Percentiles rank a stretch among this genome's conserved stretches.
These are phyloP conservation scores for Drosophila glabriapex DNA, from an alignment of 2,888 invertebrate genomes.

Conservation along the genomic window DNA sequence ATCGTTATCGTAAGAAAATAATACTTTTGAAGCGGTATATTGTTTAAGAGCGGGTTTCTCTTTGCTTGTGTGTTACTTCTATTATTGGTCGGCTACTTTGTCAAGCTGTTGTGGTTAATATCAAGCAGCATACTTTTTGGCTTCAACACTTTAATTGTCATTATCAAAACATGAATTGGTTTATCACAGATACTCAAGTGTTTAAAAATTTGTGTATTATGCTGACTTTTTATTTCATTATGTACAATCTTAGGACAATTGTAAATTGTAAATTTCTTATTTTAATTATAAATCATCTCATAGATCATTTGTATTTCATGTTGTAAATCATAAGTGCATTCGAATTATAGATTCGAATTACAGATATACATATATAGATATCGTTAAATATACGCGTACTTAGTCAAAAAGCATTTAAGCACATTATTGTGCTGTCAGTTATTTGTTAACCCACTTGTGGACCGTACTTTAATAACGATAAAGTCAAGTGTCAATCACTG, in stretches of 20 bases:
- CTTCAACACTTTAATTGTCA: neutral
- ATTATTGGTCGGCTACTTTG: neutral
- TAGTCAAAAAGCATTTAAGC: neutral
- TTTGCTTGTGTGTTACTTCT: neutral
- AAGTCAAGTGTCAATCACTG: constrained; percentile 34
- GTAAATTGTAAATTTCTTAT: neutral
- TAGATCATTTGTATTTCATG: neutral
- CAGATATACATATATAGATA: neutral
- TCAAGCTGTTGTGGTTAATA: neutral
- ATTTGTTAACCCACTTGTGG: neutral
- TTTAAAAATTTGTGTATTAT: neutral
- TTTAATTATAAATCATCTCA: neutral
- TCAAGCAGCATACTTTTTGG: neutral
- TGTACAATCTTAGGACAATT: neutral
- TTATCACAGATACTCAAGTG: neutral
- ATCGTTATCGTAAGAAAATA: neutral
- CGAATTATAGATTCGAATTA: neutral
- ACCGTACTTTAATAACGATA: constrained; percentile 13
- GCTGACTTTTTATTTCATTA: neutral
- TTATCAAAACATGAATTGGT: neutral
- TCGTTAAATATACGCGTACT: neutral
- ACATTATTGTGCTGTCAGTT: neutral
- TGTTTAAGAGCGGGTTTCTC: neutral
- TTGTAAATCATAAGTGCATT: neutral
- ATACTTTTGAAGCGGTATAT: neutral